Evolutionary conservation across 2,888 invertebrate species (phyloP), one percentile per base, ranked within the genome.

Genomic region (Adelphocoris suturalis): DNA sequence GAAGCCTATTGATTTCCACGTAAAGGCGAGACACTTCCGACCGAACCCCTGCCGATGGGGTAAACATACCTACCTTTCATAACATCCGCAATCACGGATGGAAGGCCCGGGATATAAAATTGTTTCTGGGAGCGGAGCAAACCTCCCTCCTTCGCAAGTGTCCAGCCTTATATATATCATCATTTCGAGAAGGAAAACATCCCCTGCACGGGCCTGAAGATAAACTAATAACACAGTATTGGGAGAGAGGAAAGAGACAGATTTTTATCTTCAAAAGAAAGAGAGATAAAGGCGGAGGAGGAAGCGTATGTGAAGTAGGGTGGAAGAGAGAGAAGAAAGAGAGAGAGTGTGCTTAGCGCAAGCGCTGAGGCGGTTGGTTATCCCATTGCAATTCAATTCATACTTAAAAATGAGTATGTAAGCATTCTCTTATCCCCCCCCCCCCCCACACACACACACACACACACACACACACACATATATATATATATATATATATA

Each of bases 61-160:
- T 61, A 85, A 85, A 85, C 85, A 85, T 61, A 61, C 61, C 85
- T 61, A 61, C 61, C 85, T 61, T 61, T 85, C 61, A 57, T 85
- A 61, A 85, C 85, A 23, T 57, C 85, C n/a, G 61, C 85, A 85
- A 61, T 57, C 57, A 61, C 23, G 28, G 27, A 27, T 46, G 82
- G 82, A 52, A 46, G 78, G 23, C 16, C 82, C 52, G 61, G 19
- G 55, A 37, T 55, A n/a, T n/a, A 61, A 85, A 61, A 85, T 85
- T 85, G 85, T 85, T 61, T 46, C 61, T 85, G 28, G 61, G 37
- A 61, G 61, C 11, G 16, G 12, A 11, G 5, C 28, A 14, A 84
- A 13, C 61, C 28, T 52, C 82, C 52, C 19, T 27, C 47, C 82
- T 52, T 52, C 52, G 27, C 61, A n/a, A 61, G 68, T 68, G 68